Percentiles rank a stretch among this genome's conserved stretches.
Evolutionary conservation across 92 coral and sea anemone species (phyloP).

Genomic region (Phenganax subtilis): DNA sequence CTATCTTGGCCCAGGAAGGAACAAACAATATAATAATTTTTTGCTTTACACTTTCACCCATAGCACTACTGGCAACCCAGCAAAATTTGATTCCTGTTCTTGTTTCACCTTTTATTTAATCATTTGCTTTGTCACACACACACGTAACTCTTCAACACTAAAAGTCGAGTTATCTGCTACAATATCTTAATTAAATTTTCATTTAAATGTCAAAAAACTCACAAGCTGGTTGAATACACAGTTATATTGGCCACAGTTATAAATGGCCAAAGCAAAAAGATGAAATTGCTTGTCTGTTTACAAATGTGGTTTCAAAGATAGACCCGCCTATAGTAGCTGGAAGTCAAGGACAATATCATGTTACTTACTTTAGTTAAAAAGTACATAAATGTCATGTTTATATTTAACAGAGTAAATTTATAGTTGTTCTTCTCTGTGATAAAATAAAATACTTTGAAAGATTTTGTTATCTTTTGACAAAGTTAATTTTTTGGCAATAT

Average conservation of each 20-base stretch:
- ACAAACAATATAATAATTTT: too few relatives aligned
- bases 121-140: not conserved
- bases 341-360: not conserved
- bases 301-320: not conserved
- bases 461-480: too few relatives aligned
- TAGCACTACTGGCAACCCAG: not conserved
- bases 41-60: not conserved
- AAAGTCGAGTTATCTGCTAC: not conserved
- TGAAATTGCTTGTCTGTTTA: not conserved
- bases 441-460: too few relatives aligned
- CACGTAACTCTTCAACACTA: not conserved
- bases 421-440: not conserved
- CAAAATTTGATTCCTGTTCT: not conserved
- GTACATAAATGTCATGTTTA: too few relatives aligned
- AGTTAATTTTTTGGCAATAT: too few relatives aligned
- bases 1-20: not conserved
- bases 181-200: too few relatives aligned
- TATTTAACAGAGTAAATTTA: not conserved
- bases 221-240: not conserved
- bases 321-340: not conserved
- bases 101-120: too few relatives aligned
- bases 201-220: not conserved
- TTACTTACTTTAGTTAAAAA: too few relatives aligned
- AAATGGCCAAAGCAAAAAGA: conserved; percentile 5
- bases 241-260: too few relatives aligned